These are phyloP conservation scores for Boloria selene DNA, from an alignment of 2,888 invertebrate genomes.

Conservation along the genomic window DNA sequence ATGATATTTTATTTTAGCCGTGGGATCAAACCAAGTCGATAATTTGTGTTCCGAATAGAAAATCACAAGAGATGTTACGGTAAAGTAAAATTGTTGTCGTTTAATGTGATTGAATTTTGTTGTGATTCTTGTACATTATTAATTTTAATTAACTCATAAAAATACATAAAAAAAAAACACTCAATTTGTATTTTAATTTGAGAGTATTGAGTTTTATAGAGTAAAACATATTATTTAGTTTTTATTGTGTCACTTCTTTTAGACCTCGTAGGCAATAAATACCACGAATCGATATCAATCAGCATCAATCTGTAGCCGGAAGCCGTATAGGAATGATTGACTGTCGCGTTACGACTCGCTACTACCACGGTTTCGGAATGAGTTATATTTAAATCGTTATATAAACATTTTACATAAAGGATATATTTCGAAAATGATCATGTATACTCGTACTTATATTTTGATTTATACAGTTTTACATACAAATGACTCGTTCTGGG, in stretches of 20 bases:
- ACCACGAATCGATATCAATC: slow-evolving; percentile 73
- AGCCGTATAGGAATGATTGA: slow-evolving; percentile 71
- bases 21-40: slow-evolving; percentile 81
- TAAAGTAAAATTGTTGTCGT: slow-evolving; percentile 73
- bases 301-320: slow-evolving; percentile 73
- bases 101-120: too few species aligned
- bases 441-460: too few species aligned
- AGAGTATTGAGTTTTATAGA: too few species aligned
- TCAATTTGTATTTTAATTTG: too few species aligned
- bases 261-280: slow-evolving; percentile 19
- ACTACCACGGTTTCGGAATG: slow-evolving; percentile 12
- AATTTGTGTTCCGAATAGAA: slow-evolving; percentile 77
- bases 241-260: background rate
- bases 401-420: background rate
- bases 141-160: too few species aligned
- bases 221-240: background rate
- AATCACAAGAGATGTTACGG: slow-evolving; percentile 63
- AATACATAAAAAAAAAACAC: too few species aligned
- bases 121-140: too few species aligned
- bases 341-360: slow-evolving; percentile 40
- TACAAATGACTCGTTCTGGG: too few species aligned
- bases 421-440: background rate
- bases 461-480: too few species aligned
- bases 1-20: slow-evolving; percentile 83
- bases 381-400: background rate